Conservation (phyloP, 2,888 invertebrate species). For the Callyntrura sp. region DNA sequence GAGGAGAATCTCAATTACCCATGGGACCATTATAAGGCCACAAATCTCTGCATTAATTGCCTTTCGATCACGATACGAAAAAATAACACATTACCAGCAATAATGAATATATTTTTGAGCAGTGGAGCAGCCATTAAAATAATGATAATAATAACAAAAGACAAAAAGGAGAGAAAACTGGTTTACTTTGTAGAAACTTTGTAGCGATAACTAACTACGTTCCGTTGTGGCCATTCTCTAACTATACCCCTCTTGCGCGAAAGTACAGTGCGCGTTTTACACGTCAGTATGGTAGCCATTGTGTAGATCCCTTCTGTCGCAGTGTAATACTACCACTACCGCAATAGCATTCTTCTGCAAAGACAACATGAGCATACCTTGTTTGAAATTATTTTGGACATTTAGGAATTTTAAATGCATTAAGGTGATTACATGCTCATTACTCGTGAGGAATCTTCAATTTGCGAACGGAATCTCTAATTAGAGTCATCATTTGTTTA, state of each 20-base stretch:
- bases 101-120: background rate
- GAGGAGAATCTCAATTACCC: constrained; percentile 56
- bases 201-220: background rate
- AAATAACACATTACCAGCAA: constrained; percentile 18
- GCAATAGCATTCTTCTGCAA: background rate
- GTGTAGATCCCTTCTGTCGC: background rate
- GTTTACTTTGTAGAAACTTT: constrained; percentile 52
- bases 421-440: constrained; percentile 64
- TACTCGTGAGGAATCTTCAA: constrained; percentile 70
- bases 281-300: background rate
- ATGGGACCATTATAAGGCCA: constrained; percentile 36
- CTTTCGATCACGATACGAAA: constrained; percentile 60
- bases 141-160: background rate
- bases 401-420: constrained; percentile 61
- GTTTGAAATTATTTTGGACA: constrained; percentile 63
- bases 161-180: constrained; percentile 43
- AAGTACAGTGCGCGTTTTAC: background rate
- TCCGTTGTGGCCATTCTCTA: constrained; percentile 17
- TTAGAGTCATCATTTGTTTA: constrained; percentile 59
- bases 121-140: background rate
- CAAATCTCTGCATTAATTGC: constrained; percentile 64
- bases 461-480: constrained; percentile 68
- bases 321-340: background rate
- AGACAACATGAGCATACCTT: constrained; percentile 46
- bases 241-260: background rate